phyloP scores from a whole-genome alignment of 1,140 invertebrate genomes.

The Agrypnia vestita region DNA sequence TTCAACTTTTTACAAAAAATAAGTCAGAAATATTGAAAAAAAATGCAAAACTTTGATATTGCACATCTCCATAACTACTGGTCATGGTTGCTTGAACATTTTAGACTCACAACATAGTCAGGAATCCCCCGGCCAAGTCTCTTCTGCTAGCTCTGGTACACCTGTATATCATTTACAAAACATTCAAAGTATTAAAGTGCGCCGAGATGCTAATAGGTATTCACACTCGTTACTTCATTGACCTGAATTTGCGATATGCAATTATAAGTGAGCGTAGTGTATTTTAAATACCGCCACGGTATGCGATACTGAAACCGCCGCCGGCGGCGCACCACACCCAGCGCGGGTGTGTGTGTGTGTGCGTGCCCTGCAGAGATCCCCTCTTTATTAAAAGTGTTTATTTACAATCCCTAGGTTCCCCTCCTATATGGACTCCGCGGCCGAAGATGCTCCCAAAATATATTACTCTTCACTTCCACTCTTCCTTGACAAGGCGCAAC shows the following conservation, averaged over 20 bases:
- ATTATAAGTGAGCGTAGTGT: neutral
- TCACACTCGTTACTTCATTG: slow-evolving; percentile 2
- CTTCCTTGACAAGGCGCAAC: no score
- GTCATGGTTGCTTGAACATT: no score
- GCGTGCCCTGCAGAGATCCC: neutral
- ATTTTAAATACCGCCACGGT: no score
- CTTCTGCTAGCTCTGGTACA: no score
- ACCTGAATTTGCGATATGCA: slow-evolving; percentile 4
- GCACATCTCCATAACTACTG: no score
- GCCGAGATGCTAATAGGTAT: neutral
- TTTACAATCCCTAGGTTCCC: slow-evolving; percentile 45
- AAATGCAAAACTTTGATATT: no score
- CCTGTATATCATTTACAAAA: neutral
- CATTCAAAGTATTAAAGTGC: neutral
- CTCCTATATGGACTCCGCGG: slow-evolving; percentile 5
- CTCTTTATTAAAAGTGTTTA: slow-evolving; percentile 43
- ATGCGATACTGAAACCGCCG: no score
- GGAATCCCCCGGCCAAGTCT: no score
- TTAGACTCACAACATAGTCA: no score
- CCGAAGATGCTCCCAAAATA: slow-evolving; percentile 42
- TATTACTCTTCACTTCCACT: no score
- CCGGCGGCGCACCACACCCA: neutral
- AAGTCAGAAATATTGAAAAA: no score
- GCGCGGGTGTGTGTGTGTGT: neutral
- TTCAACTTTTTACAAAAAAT: no score